Conservation (phyloP, 2,113 vertebrate species). For the Nothobranchius kuhntae region DNA sequence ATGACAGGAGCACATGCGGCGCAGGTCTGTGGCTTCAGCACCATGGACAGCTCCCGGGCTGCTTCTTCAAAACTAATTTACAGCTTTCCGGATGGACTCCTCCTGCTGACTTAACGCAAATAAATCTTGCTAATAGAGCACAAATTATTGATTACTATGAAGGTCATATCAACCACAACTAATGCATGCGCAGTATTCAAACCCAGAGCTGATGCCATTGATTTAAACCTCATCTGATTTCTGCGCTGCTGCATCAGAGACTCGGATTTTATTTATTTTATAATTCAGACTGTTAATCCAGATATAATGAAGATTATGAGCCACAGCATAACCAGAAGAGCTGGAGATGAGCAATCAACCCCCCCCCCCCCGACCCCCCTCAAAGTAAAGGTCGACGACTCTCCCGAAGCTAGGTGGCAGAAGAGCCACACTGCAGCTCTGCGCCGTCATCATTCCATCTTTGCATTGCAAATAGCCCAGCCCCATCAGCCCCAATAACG, state of each 20-base stretch:
- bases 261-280: no score
- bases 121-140: slow-evolving; percentile 49
- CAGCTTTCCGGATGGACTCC: slow-evolving; percentile 26
- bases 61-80: not conserved
- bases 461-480: slow-evolving; percentile 69
- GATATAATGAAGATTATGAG: no score
- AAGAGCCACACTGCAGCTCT: slow-evolving; percentile 72
- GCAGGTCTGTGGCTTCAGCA: slow-evolving; percentile 54
- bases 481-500: slow-evolving; percentile 61
- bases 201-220: slow-evolving; percentile 11
- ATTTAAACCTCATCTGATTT: slow-evolving; percentile 26
- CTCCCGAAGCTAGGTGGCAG: slow-evolving; percentile 75
- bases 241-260: no score
- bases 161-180: slow-evolving; percentile 46
- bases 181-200: slow-evolving; percentile 48
- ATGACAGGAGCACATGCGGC: not conserved
- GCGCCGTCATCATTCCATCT: slow-evolving; percentile 65
- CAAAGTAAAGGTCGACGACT: slow-evolving; percentile 55
- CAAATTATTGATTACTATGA: slow-evolving; percentile 53
- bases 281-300: no score
- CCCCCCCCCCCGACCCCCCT: slow-evolving; percentile 18
- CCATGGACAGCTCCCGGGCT: slow-evolving; percentile 60
- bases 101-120: slow-evolving; percentile 42
- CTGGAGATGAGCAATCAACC: slow-evolving; percentile 34
- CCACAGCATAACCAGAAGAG: not conserved